A percentile compares a stretch with the other conserved stretches of the same genome.
phyloP scores from a whole-genome alignment of 1,140 invertebrate species.

The Formica selysi region DNA sequence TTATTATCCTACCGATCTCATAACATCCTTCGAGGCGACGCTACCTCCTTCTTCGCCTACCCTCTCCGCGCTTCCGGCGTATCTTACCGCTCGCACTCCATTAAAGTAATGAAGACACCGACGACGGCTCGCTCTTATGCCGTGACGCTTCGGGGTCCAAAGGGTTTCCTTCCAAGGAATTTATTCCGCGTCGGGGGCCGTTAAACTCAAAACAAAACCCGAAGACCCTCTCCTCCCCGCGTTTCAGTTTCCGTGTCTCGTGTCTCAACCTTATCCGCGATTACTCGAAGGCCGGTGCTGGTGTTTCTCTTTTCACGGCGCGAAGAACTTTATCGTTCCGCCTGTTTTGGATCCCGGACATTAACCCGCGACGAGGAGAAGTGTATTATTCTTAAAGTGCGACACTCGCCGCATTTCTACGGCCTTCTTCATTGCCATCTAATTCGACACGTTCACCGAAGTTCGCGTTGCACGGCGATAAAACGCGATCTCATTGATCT shows the following conservation, averaged over 20 bases:
- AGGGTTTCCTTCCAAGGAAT: slow-evolving; percentile 83
- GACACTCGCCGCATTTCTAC: slow-evolving; percentile 21
- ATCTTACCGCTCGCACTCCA: slow-evolving; percentile 80
- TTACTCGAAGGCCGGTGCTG: slow-evolving; percentile 22
- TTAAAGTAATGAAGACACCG: slow-evolving; percentile 86
- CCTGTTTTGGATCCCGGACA: slow-evolving; percentile 71
- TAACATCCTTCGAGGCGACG: slow-evolving; percentile 74
- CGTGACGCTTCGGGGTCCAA: slow-evolving; percentile 74
- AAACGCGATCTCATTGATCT: not conserved
- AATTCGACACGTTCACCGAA: slow-evolving; percentile 70
- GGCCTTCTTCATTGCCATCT: slow-evolving; percentile 64
- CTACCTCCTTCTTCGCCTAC: slow-evolving; percentile 42
- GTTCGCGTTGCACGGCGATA: slow-evolving; percentile 39
- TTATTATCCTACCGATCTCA: slow-evolving; percentile 79
- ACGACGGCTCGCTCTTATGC: slow-evolving; percentile 66
- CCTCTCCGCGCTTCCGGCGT: not conserved
- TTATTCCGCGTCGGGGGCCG: slow-evolving; percentile 81
- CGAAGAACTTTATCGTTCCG: slow-evolving; percentile 73
- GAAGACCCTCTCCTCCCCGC: slow-evolving; percentile 26
- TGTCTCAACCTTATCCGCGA: slow-evolving; percentile 58
- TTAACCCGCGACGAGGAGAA: slow-evolving; percentile 70
- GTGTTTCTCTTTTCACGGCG: slow-evolving; percentile 63
- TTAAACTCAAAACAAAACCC: slow-evolving; percentile 83
- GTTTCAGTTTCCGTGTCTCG: slow-evolving; percentile 74
- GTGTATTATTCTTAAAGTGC: slow-evolving; percentile 73